Conservation (phyloP, 2,113 vertebrate species). For the Orthochromis malagaraziensis region DNA sequence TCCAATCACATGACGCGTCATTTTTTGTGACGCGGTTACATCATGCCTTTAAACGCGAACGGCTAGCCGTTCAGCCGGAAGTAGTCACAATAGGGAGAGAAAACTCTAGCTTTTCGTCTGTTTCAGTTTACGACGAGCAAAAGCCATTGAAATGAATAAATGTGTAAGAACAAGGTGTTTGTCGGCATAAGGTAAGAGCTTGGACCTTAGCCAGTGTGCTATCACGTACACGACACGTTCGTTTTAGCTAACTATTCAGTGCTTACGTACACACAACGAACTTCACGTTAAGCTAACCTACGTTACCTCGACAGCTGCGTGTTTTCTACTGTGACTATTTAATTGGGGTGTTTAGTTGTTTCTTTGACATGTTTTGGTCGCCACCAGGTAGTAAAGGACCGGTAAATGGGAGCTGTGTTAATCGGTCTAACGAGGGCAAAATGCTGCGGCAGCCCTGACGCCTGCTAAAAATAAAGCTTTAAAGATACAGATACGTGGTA, state of each 20-base stretch:
- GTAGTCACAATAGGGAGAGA: neutral
- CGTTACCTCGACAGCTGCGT: neutral
- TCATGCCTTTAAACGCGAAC: slow-evolving; percentile 5
- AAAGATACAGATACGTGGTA: neutral
- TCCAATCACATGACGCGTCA: neutral
- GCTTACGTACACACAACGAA: neutral
- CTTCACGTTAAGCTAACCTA: neutral
- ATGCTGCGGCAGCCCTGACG: neutral
- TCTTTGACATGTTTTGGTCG: neutral
- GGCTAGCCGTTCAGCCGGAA: slow-evolving; percentile 23
- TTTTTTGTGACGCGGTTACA: neutral
- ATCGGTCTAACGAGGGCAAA: neutral
- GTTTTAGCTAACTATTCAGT: neutral
- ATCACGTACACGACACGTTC: neutral
- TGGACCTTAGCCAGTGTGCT: neutral
- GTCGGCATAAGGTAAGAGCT: slow-evolving; percentile 11
- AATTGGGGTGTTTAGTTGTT: neutral
- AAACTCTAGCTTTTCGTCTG: neutral
- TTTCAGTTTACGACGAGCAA: neutral
- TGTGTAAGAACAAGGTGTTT: neutral
- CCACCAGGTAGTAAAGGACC: neutral
- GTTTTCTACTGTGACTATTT: neutral
- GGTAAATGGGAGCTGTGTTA: neutral
- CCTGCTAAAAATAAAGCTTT: neutral
- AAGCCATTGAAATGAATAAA: neutral